phyloP scores from a whole-genome alignment of 2,888 invertebrate species.

The Chesias legatella region DNA sequence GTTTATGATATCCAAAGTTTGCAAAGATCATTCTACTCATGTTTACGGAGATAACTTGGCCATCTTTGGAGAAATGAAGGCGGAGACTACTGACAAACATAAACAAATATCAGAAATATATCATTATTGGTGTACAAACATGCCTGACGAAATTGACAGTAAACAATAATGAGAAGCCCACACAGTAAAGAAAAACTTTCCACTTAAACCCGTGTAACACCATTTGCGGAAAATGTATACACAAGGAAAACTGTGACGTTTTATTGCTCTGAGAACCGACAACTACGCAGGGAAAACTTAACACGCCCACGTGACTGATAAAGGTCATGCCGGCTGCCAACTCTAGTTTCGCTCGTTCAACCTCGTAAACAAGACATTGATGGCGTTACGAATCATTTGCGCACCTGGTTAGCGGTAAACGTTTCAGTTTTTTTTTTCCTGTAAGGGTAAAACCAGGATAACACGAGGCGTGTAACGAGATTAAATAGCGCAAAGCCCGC shows the following conservation, averaged over 20 bases:
- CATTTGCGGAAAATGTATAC: slow-evolving; percentile 31
- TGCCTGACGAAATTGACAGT: no score
- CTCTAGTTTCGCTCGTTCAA: slow-evolving; percentile 12
- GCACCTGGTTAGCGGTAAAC: slow-evolving; percentile 33
- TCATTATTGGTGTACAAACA: no score
- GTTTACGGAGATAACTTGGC: no score
- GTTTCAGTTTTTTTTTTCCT: slow-evolving; percentile 22
- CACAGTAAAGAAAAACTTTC: slow-evolving; percentile 32
- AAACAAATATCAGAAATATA: no score
- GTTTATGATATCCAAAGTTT: no score
- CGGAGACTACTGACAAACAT: no score
- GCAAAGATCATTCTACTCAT: no score
- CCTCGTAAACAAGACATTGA: slow-evolving; percentile 33
- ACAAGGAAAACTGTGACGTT: slow-evolving; percentile 44
- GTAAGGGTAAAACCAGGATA: slow-evolving; percentile 15
- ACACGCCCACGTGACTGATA: slow-evolving; percentile 41
- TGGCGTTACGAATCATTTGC: slow-evolving; percentile 35
- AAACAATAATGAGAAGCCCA: not conserved
- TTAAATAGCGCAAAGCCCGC: not conserved
- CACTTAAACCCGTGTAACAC: slow-evolving; percentile 35
- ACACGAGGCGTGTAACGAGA: slow-evolving; percentile 1
- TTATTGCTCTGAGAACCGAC: slow-evolving; percentile 42
- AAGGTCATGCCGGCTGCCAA: slow-evolving; percentile 37
- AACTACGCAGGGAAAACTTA: slow-evolving; percentile 46
- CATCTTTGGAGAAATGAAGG: no score